Base-by-base conservation (phyloP, 2,888 invertebrate species). In the Petrolisthes cinctipes region DNA sequence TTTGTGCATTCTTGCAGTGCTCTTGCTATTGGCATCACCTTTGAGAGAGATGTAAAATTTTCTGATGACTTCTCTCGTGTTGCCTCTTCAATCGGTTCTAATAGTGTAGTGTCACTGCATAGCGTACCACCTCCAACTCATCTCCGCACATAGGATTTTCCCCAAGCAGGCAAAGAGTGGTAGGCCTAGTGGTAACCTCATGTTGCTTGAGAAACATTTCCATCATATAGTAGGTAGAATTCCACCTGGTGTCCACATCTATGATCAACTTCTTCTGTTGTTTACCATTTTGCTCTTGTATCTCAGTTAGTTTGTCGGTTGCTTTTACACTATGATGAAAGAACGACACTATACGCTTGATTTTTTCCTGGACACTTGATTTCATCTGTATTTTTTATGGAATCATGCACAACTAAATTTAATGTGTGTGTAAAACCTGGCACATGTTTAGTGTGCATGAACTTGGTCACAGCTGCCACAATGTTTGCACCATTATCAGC, bases 401-500 rank as follows among this genome's bases (percentile, higher is more conserved):
- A 23, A 61, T 82, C 82, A 23, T 82, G 82, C 76, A 83, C 83
- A 9, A 83, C 83, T 73, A 83, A 75, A 75, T 83, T 73, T 75
- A 83, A 54, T 4, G 83, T 83, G 57, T 83, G 83, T 53, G 76
- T 57, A 83, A 76, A 73, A 14, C 83, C 73, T 53, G 75, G 75
- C 14, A 75, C 7, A 56, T 75, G 83, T 9, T 53, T 20, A 23
- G 14, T 66, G 5, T 68, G 23, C 68, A 82, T 14, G 23, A 5
- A 9, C 20, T 56, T n/a, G n/a, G n/a, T n/a, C n/a, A n/a, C n/a
- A n/a, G n/a, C n/a, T n/a, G n/a, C n/a, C n/a, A n/a, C n/a, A 14
- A 83, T 83, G 37, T 83, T 83, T n/a, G 75, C 76, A 73, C 75
- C 83, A 83, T 83, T 83, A 20, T 83, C 83, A 23, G 83, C 75